Percentiles rank a stretch among this genome's conserved stretches.
phyloP scores from a whole-genome alignment of 1,140 invertebrate species.

The Drosophila nannoptera region DNA sequence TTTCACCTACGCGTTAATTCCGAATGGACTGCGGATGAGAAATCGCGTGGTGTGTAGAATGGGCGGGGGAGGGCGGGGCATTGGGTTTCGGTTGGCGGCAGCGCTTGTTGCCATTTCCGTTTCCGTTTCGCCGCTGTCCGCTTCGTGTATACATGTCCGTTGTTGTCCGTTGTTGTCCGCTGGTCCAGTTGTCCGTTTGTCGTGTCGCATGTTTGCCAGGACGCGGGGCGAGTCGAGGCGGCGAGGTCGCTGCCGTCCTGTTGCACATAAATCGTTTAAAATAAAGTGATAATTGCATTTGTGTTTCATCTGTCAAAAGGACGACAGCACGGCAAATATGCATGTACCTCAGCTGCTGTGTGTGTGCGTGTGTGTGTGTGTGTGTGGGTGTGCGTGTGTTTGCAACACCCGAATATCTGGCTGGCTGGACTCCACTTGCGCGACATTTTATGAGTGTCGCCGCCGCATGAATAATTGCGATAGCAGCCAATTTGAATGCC shows the following conservation, averaged over 20 bases:
- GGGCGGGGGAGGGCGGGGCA: too few species aligned
- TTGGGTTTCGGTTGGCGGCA: slow-evolving; percentile 10
- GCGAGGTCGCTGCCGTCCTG: slow-evolving; percentile 41
- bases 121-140: slow-evolving; percentile 68
- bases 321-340: slow-evolving; percentile 47
- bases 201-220: slow-evolving; percentile 34
- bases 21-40: neutral
- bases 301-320: slow-evolving; percentile 75
- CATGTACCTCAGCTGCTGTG: neutral
- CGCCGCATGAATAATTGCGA: slow-evolving; percentile 76
- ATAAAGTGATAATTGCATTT: slow-evolving; percentile 78
- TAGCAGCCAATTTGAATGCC: slow-evolving; percentile 77
- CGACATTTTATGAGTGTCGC: slow-evolving; percentile 77
- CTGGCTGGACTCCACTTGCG: slow-evolving; percentile 36
- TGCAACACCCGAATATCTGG: slow-evolving; percentile 28
- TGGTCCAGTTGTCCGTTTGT: slow-evolving; percentile 6
- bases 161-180: slow-evolving; percentile 11
- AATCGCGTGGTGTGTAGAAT: too few species aligned
- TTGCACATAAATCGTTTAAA: slow-evolving; percentile 77
- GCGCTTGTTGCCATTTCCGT: slow-evolving; percentile 75
- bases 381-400: slow-evolving; percentile 25
- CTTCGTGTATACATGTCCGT: slow-evolving; percentile 66
- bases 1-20: slow-evolving; percentile 23
- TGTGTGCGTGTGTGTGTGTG: slow-evolving; percentile 9
- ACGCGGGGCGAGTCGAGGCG: slow-evolving; percentile 4